These are phyloP conservation scores for Ictalurus furcatus DNA, from an alignment of 2,113 vertebrate species.

Conservation along the genomic window DNA sequence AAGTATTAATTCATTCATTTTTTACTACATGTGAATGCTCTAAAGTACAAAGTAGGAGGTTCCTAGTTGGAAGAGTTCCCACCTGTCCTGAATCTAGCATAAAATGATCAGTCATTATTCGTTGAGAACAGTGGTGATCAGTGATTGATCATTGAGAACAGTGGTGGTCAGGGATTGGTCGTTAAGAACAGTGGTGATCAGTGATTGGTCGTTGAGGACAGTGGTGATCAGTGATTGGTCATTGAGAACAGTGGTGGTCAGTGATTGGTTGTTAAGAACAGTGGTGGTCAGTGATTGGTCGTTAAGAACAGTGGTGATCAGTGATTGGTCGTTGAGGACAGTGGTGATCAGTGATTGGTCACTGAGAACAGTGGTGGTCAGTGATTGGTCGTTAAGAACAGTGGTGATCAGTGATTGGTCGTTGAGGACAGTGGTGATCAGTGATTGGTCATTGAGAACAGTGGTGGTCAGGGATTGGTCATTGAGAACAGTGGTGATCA, in stretches of 20 bases:
- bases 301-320: neutral
- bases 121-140: neutral
- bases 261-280: too few relatives aligned
- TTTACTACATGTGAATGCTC: too few relatives aligned
- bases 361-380: neutral
- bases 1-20: too few relatives aligned
- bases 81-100: too few relatives aligned
- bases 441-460: neutral
- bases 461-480: neutral
- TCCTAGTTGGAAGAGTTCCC: too few relatives aligned
- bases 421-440: neutral
- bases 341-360: neutral
- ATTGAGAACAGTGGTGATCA: neutral
- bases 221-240: too few relatives aligned
- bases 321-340: neutral
- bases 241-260: too few relatives aligned
- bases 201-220: neutral
- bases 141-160: neutral
- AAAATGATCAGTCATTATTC: too few relatives aligned
- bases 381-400: neutral
- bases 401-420: neutral
- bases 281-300: neutral
- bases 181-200: neutral
- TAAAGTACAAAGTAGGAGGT: too few relatives aligned
- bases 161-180: neutral